phyloP scores from a whole-genome alignment of 2,797 vertebrate species.

The Xenops minutus region DNA sequence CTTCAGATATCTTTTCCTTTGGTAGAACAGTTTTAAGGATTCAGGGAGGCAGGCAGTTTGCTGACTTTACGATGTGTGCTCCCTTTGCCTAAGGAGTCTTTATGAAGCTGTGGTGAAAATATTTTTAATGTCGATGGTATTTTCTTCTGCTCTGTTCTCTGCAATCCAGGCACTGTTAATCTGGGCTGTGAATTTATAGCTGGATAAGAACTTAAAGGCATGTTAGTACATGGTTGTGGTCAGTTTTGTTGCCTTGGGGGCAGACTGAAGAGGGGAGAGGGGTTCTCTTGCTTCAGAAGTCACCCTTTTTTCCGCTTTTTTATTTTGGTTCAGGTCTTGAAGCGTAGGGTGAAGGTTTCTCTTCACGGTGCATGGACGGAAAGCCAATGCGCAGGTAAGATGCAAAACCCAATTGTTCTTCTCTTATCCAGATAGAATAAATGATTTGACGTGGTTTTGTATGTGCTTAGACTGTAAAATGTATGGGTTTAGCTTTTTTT shows the following conservation, averaged over 20 bases:
- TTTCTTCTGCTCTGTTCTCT: neutral
- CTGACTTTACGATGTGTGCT: neutral
- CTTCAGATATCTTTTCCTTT: neutral
- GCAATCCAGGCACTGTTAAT: neutral
- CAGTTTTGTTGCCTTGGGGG: neutral
- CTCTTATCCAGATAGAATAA: neutral
- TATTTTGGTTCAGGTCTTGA: slow-evolving; percentile 54
- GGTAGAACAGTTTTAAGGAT: neutral
- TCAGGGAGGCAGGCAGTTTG: neutral
- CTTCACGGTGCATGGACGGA: slow-evolving; percentile 90
- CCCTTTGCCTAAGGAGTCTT: neutral
- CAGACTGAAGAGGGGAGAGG: neutral
- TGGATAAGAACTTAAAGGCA: neutral
- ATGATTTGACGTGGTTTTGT: neutral
- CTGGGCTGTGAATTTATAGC: neutral
- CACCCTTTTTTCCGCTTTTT: neutral
- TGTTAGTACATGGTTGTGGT: neutral
- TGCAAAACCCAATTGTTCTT: neutral
- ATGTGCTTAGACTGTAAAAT: neutral
- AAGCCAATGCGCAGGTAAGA: slow-evolving; percentile 95
- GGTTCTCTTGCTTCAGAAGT: slow-evolving; percentile 26
- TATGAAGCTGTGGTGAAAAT: neutral
- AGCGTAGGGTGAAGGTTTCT: slow-evolving; percentile 73
- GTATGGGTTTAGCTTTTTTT: neutral
- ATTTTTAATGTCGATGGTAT: neutral